phyloP scores from a whole-genome alignment of 2,888 invertebrate genomes.

The Melinaea menophilus region DNA sequence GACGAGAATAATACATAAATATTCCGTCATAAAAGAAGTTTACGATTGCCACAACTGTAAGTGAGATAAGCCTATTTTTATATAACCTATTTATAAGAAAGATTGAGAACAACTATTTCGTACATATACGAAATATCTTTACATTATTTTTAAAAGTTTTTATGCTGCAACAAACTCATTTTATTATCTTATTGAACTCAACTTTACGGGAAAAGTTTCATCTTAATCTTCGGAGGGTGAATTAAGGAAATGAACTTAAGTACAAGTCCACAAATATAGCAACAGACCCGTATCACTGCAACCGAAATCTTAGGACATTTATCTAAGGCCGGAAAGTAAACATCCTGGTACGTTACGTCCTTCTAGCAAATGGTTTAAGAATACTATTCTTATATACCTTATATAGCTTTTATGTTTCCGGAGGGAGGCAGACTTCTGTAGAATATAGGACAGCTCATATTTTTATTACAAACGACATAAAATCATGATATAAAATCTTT shows the following conservation, averaged over 20 bases:
- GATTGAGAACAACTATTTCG: conserved; percentile 29
- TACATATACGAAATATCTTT: not conserved
- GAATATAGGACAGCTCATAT: conserved; percentile 61
- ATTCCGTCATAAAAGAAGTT: too few species aligned
- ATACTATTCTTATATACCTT: too few species aligned
- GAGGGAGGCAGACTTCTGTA: conserved; percentile 62
- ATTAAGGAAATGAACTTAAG: conserved; percentile 1
- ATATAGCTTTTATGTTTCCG: conserved; percentile 64
- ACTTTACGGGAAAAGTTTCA: conserved; percentile 9
- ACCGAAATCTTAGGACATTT: conserved; percentile 38
- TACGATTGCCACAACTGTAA: conserved; percentile 50
- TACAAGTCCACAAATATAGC: conserved; percentile 2
- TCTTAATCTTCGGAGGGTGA: conserved; percentile 11
- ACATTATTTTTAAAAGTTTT: too few species aligned
- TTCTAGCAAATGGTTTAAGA: conserved; percentile 45
- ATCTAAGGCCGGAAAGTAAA: conserved; percentile 55
- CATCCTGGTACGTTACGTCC: conserved; percentile 49
- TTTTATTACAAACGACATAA: conserved; percentile 65
- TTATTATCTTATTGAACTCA: conserved; percentile 8
- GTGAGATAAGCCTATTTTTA: conserved; percentile 45
- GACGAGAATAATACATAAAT: too few species aligned
- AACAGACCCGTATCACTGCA: conserved; percentile 22
- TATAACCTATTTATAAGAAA: conserved; percentile 36
- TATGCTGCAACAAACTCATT: conserved; percentile 12
- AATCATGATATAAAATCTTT: conserved; percentile 28